phyloP scores from a whole-genome alignment of 2,797 vertebrate genomes.

The Botia almorhae region DNA sequence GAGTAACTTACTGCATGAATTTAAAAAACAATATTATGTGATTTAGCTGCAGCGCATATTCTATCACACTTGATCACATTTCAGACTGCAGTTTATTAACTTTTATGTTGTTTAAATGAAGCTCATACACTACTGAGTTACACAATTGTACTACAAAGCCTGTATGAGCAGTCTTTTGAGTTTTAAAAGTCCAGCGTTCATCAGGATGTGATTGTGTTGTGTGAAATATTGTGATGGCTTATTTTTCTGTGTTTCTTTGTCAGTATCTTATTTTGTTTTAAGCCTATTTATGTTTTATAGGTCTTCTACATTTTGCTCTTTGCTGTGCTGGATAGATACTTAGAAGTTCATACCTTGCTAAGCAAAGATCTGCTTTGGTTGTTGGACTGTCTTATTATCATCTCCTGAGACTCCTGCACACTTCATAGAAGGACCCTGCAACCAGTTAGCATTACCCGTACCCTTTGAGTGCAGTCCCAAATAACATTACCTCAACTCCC shows the following conservation, averaged over 20 bases:
- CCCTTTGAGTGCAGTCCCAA: slow-evolving; percentile 52
- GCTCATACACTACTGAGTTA: too few species aligned
- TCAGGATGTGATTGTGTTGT: slow-evolving; percentile 12
- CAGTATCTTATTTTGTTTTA: too few species aligned
- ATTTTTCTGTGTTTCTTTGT: neutral
- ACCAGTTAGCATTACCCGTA: slow-evolving; percentile 58
- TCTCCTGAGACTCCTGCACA: slow-evolving; percentile 46
- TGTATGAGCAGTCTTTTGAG: too few species aligned
- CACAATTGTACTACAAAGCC: too few species aligned
- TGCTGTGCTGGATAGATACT: slow-evolving; percentile 3
- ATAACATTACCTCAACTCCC: slow-evolving; percentile 58
- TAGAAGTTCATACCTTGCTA: slow-evolving; percentile 1
- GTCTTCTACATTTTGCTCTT: neutral
- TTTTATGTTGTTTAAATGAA: too few species aligned
- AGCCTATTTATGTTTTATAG: neutral
- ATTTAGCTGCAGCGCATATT: too few species aligned
- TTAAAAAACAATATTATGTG: too few species aligned
- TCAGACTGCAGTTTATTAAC: too few species aligned
- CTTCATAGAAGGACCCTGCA: slow-evolving; percentile 43
- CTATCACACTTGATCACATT: too few species aligned
- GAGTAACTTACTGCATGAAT: too few species aligned
- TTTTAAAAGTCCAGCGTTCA: neutral
- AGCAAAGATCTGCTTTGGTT: neutral
- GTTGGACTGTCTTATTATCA: slow-evolving; percentile 34
- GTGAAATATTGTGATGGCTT: neutral